phyloP scores from a whole-genome alignment of 2,113 vertebrate genomes.

The Platichthys stellatus region DNA sequence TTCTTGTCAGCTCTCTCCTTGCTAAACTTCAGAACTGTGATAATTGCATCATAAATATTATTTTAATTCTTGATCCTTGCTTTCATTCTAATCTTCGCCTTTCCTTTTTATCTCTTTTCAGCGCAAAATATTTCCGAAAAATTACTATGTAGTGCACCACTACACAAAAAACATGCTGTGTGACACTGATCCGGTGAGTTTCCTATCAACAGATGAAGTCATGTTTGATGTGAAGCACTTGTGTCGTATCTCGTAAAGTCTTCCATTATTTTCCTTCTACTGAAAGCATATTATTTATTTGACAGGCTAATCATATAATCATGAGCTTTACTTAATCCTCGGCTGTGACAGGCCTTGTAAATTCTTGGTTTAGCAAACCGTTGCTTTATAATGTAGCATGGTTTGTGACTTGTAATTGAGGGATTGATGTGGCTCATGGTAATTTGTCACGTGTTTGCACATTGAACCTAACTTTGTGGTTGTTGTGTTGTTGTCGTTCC shows the following conservation, averaged over 20 bases:
- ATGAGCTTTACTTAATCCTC: neutral
- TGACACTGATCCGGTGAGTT: conserved; percentile 78
- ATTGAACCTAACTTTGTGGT: conserved; percentile 22
- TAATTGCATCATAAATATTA: neutral
- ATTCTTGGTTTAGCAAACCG: neutral
- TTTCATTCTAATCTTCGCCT: conserved; percentile 11
- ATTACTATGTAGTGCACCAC: conserved; percentile 78
- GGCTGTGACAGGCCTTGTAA: neutral
- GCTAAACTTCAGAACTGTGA: neutral
- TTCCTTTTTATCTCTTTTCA: conserved; percentile 38
- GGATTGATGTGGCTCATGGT: conserved; percentile 28
- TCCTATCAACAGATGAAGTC: neutral
- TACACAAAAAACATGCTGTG: conserved; percentile 77
- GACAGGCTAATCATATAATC: neutral
- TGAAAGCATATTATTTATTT: no score
- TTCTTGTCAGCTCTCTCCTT: neutral
- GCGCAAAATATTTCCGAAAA: conserved; percentile 79
- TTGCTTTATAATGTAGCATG: neutral
- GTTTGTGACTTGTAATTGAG: neutral
- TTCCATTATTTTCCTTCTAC: no score
- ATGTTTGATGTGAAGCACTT: neutral
- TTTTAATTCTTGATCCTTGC: neutral
- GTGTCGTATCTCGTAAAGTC: neutral
- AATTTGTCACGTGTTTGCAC: conserved; percentile 10
- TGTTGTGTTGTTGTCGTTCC: conserved; percentile 13